Evolutionary conservation across 2,888 invertebrate species (phyloP), one percentile per base, ranked within the genome.

Genomic region (Xanthorhoe spadicearia): DNA sequence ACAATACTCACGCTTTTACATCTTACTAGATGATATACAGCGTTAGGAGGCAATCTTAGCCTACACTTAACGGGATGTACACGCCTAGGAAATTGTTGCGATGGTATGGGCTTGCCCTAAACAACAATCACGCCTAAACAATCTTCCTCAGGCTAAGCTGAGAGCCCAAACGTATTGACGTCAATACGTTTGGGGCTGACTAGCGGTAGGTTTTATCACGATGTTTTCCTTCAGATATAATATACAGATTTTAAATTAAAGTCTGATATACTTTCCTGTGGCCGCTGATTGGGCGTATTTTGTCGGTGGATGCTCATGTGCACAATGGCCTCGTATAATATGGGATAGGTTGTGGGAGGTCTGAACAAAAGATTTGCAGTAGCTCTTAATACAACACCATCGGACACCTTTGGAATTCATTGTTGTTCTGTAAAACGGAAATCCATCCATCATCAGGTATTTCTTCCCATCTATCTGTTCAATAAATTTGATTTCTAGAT

Each of bases 351-450:
- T 72, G 0, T 70, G 18, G 0, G 71, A 68, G 2, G 82, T 70
- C 15, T 73, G 74, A 6, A 84, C 52, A 59, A 76, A 83, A 0
- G 77, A 77, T 3, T 76, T 82, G 62, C 85, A 85, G n/a, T 73
- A 71, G 0, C 76, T 57, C 56, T 72, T 82, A 13, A 71, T 81
- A 53, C 85, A 86, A 53, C 78, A 77, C 79, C 82, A 86, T 0
- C 83, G 78, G 1, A 67, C 43, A 0, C 76, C 73, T 5, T 19
- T 43, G 7, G 64, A 71, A 9, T 68, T 53, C 2, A 28, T 52
- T 7, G 64, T 56, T 61, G 80, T 85, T 53, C 68, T 79, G 67
- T 82, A 84, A 72, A 72, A 83, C 2, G 85, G 78, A 64, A 77
- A 84, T 1, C 78, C 80, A 10, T 82, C 63, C n/a, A 79, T 68